Evolutionary conservation across 30 jellyfish, hydroid and myxozoan genomes (phyloP), one percentile per base, ranked within the genome.

Genomic region (Turritopsis dohrnii): DNA sequence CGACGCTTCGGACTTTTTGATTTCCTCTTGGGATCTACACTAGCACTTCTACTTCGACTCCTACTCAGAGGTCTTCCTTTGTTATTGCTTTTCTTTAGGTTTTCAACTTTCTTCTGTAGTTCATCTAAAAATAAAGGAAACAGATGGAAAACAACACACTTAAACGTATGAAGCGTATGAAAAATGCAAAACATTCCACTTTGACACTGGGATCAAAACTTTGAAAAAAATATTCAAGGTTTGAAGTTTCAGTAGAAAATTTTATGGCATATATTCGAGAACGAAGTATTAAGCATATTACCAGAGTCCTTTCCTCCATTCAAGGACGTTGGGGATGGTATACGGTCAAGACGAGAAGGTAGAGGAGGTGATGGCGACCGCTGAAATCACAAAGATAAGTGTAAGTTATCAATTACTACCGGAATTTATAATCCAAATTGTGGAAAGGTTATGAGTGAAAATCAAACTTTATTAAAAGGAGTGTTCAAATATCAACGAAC

Each of bases 1-100:
- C 77, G 28, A 41, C 60, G 60, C 13, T 41, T 41, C 9, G 60
- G 60, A 41, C 60, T 41, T 41, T 89, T 87, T 21, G 90, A 72
- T 52, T 77, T 81, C 53, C 88, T 52, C 3, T 74, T 86, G 7
- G 89, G 83, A 9, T 79, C 93, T 1, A 87, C 89, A 41, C 92
- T 88, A 28, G 82, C 79, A 16, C 86, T 31, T 28, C 85, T 75
- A 71, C 87, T 83, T 83, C 29, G 79, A 21, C 41, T 29, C 9
- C 83, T 28, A 17, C 76, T 66, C 17, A 7, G 7, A 1, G 76
- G 8, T 66, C 76, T 66, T 66, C 17, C 29, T 17, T 26, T 54
- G 18, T 54, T 66, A 66, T 22, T 22, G 76, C 76, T 66, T 26
- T 66, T 66, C 29, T 17, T 66, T 1, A 66, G 16, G 7, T 66